Evolutionary conservation across 2,888 invertebrate species (phyloP).

Genomic region (Tridacna gigas): DNA sequence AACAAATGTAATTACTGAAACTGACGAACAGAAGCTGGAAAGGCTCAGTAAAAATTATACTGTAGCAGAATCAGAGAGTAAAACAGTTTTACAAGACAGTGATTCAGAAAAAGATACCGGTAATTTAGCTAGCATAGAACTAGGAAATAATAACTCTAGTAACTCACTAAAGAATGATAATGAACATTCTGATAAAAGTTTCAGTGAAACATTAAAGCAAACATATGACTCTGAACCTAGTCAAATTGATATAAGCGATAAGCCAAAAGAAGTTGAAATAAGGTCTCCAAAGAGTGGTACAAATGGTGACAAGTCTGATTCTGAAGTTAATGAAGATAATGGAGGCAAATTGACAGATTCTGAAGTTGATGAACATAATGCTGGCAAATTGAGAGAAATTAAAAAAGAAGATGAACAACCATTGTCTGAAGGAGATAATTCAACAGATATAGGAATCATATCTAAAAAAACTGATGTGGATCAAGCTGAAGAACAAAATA

Average conservation of each 20-base stretch:
- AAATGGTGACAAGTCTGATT: neutral
- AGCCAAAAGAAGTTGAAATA: neutral
- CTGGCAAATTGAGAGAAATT: neutral
- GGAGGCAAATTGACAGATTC: neutral
- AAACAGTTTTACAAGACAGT: neutral
- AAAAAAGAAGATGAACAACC: neutral
- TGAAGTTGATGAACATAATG: neutral
- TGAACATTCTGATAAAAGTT: neutral
- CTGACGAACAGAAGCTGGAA: constrained; percentile 25
- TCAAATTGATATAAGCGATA: neutral
- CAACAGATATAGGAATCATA: too few species aligned
- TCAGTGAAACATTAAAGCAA: neutral
- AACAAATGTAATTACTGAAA: neutral
- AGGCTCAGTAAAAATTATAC: neutral
- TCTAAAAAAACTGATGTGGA: too few species aligned
- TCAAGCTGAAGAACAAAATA: neutral
- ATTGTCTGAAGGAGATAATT: too few species aligned
- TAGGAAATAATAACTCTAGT: too few species aligned
- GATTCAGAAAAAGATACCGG: neutral
- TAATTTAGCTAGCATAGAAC: neutral
- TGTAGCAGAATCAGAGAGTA: neutral
- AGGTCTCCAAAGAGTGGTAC: neutral
- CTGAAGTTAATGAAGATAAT: neutral
- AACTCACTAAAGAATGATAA: too few species aligned
- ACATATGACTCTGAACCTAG: neutral